Conservation (phyloP, 2,113 vertebrate genomes). For the Typhlomys cinereus region DNA sequence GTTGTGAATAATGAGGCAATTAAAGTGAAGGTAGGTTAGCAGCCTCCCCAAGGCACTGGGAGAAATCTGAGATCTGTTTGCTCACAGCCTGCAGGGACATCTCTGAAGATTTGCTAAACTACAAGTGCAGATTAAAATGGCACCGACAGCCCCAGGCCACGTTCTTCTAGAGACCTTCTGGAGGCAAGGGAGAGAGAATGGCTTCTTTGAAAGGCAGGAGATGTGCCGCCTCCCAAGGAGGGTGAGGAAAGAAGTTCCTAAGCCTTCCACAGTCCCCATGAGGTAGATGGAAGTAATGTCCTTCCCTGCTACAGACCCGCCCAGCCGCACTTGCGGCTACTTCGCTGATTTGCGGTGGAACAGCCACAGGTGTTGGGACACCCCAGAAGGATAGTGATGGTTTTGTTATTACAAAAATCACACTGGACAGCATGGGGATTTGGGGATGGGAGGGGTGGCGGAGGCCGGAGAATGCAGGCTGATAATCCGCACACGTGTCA, state of each 20-base stretch:
- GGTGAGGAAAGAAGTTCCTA: background rate
- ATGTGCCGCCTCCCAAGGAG: background rate
- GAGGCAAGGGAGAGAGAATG: background rate
- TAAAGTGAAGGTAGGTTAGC: slow-evolving; percentile 31
- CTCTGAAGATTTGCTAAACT: slow-evolving; percentile 73
- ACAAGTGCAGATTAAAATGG: slow-evolving; percentile 67
- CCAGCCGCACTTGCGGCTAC: background rate
- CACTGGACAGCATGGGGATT: slow-evolving; percentile 8
- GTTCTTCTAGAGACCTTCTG: background rate
- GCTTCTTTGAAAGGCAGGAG: background rate
- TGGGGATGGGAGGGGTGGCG: slow-evolving; percentile 38
- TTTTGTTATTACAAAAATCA: slow-evolving; percentile 74
- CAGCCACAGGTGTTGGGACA: background rate
- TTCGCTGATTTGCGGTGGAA: background rate
- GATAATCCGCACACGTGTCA: slow-evolving; percentile 89
- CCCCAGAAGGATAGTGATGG: slow-evolving; percentile 53
- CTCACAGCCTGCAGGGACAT: slow-evolving; percentile 53
- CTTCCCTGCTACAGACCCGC: accelerated
- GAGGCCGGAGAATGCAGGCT: slow-evolving; percentile 58
- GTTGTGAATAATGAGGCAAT: slow-evolving; percentile 41
- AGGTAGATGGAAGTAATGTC: background rate
- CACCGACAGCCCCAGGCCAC: slow-evolving; percentile 40
- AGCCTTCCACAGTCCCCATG: background rate
- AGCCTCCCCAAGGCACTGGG: slow-evolving; percentile 54
- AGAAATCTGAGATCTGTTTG: slow-evolving; percentile 70